These are phyloP conservation scores for Chaenodraco wilsoni DNA, from an alignment of 2,797 vertebrate genomes.

Conservation along the genomic window DNA sequence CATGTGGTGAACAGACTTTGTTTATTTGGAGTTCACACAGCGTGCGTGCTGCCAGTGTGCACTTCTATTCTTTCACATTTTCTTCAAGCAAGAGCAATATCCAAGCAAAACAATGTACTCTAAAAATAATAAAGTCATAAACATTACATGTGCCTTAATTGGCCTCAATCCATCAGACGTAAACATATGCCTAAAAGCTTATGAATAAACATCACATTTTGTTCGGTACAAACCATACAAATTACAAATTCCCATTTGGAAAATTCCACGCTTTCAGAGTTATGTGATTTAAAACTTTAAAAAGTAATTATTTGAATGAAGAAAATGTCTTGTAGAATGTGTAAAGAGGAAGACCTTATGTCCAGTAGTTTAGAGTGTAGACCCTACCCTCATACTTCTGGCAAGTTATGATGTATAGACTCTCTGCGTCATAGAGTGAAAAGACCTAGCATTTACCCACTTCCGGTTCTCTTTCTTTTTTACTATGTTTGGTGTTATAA, in stretches of 20 bases:
- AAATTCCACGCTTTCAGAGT: neutral
- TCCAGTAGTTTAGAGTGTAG: neutral
- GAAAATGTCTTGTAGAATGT: neutral
- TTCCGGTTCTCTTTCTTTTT: too few relatives aligned
- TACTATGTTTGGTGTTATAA: too few relatives aligned
- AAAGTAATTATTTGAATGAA: slow-evolving; percentile 11
- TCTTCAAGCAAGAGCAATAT: neutral
- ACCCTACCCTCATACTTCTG: slow-evolving; percentile 1
- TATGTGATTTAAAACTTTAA: slow-evolving; percentile 22
- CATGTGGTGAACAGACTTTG: slow-evolving; percentile 59
- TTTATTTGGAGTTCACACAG: slow-evolving; percentile 45
- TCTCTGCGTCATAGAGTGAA: neutral
- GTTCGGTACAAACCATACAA: slow-evolving; percentile 10
- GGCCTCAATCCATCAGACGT: neutral
- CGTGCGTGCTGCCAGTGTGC: slow-evolving; percentile 6
- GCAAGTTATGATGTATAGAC: slow-evolving; percentile 9
- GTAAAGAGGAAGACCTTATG: slow-evolving; percentile 35
- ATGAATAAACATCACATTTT: neutral
- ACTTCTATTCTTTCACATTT: slow-evolving; percentile 33
- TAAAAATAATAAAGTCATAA: slow-evolving; percentile 29
- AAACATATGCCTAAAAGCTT: slow-evolving; percentile 1
- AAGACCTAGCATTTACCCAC: too few relatives aligned
- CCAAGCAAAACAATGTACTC: slow-evolving; percentile 15
- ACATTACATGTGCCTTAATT: neutral
- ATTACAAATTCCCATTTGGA: slow-evolving; percentile 16